These are phyloP conservation scores for Adela reaumurella DNA, from an alignment of 2,888 invertebrate species.

Conservation along the genomic window DNA sequence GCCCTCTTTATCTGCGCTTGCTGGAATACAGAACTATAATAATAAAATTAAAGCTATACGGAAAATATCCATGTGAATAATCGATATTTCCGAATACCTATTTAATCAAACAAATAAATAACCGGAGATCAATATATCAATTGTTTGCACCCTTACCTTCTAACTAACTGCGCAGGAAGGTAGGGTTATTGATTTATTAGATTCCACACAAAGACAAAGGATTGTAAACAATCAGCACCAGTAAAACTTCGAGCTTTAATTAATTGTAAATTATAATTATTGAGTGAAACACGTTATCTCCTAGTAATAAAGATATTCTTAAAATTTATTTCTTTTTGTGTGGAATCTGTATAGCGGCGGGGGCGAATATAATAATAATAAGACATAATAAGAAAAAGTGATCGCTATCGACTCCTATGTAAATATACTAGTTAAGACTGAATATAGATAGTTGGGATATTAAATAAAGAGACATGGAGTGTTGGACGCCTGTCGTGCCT, in stretches of 20 bases:
- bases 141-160: no score
- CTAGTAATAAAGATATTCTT: slow-evolving; percentile 1
- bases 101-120: no score
- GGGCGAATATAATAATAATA: background rate
- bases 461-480: no score
- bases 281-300: background rate
- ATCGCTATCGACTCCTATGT: background rate
- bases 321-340: background rate
- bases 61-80: no score
- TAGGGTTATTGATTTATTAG: background rate
- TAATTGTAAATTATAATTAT: background rate
- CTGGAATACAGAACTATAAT: no score
- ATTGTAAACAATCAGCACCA: background rate
- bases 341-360: background rate
- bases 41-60: no score
- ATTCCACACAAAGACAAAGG: background rate
- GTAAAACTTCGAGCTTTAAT: background rate
- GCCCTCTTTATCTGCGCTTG: no score
- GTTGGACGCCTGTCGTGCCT: no score
- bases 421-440: background rate
- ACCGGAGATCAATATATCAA: no score
- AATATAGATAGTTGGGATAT: background rate
- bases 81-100: no score
- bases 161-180: no score
- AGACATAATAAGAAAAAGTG: background rate